phyloP scores from a whole-genome alignment of 2,113 vertebrate species.

The Chaenocephalus aceratus region DNA sequence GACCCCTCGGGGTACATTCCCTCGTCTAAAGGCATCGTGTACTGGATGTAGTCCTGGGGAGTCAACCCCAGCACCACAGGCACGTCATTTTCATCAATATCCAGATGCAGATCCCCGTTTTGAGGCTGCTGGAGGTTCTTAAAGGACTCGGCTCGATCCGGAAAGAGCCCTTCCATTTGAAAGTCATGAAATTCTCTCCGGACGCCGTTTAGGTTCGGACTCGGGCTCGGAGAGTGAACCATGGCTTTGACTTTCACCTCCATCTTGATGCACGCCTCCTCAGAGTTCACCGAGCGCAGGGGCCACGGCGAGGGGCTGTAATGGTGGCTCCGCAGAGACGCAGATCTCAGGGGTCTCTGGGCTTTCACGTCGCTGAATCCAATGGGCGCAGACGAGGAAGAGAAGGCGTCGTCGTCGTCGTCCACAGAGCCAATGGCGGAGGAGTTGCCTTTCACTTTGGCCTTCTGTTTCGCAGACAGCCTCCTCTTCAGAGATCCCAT shows the following conservation, averaged over 20 bases:
- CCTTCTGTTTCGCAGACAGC: slow-evolving; percentile 96
- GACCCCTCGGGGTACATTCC: slow-evolving; percentile 95
- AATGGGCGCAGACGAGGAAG: slow-evolving; percentile 92
- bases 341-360: slow-evolving; percentile 92
- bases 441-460: slow-evolving; percentile 90
- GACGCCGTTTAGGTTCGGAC: slow-evolving; percentile 92
- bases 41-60: slow-evolving; percentile 99
- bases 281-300: slow-evolving; percentile 91
- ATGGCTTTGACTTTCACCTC: slow-evolving; percentile 97
- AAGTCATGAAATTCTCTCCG: slow-evolving; percentile 94
- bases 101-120: slow-evolving; percentile 90
- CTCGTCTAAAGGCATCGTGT: slow-evolving; percentile 99
- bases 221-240: slow-evolving; percentile 93
- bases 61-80: slow-evolving; percentile 96
- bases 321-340: slow-evolving; percentile 94
- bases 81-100: slow-evolving; percentile 93
- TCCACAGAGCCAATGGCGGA: slow-evolving; percentile 87
- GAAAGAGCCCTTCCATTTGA: slow-evolving; percentile 90
- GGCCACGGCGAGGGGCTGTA: slow-evolving; percentile 98
- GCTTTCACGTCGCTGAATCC: slow-evolving; percentile 94
- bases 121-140: slow-evolving; percentile 89
- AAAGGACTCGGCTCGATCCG: slow-evolving; percentile 86
- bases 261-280: slow-evolving; percentile 97
- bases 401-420: slow-evolving; percentile 94
- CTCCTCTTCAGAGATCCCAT: slow-evolving; percentile 97